Evolutionary conservation across 2,888 invertebrate species (phyloP), one percentile per base, ranked within the genome.

Genomic region (Tetheella fluctuosa): DNA sequence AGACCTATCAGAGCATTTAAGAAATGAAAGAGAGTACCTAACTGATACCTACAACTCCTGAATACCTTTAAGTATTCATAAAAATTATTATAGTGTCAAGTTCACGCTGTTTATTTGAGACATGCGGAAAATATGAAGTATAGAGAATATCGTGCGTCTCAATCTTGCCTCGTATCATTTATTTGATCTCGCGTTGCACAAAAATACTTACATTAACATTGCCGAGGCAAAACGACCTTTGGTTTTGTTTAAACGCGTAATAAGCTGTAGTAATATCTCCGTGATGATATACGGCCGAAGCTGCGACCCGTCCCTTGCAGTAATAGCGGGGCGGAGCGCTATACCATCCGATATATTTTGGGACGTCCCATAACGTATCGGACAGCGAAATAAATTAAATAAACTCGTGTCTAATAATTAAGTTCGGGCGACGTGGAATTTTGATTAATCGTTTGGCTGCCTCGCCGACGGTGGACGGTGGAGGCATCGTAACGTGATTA

Each of bases 351-450:
- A 64, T 64, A 59, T 64, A 63, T 63, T 64, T 70, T 64, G 72
- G 74, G 70, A 71, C 71, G 76, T 74, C 76, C 77, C 74, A 71
- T 71, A 73, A 67, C 68, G 55, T 37, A 37, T 30, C 55, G 34
- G 55, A 55, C 55, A 66, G 66, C 62, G 63, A 68, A 79, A 79
- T 79, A 77, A 79, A 77, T 78, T 79, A 79, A 80, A 79, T 77
- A 78, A 76, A 73, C 72, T 74, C 71, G 63, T 73, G 76, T 80
- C 78, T 81, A 80, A 79, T 79, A 81, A 81, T 80, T 80, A 81
- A 79, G 75, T 55, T 55, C 34, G 48, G 70, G 64, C 72, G 71
- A 67, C 64, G 73, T 74, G 79, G 77, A 78, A 71, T 74, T 80
- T 80, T 81, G 80, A 81, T 79, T 80, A 79, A 81, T 79, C 69